phyloP scores from a whole-genome alignment of 92 coral and sea anemone species.

The Micromussa lordhowensis region DNA sequence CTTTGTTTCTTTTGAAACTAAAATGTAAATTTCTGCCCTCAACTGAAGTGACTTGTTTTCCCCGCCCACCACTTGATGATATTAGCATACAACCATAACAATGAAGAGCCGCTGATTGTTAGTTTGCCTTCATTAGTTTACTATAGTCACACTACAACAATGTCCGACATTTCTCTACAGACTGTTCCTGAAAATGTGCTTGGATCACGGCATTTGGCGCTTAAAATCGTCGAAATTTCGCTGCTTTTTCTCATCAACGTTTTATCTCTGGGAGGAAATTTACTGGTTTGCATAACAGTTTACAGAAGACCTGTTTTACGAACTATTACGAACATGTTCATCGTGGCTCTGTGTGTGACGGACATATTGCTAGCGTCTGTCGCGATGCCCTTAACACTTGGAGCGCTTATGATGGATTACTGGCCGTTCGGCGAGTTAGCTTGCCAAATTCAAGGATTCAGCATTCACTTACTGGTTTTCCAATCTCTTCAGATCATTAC shows the following conservation, averaged over 20 bases:
- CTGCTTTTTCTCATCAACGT: constrained; percentile 54
- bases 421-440: constrained; percentile 77
- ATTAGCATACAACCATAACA: not conserved
- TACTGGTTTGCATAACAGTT: constrained; percentile 71
- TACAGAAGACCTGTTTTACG: constrained; percentile 71
- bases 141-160: not conserved
- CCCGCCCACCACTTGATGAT: not conserved
- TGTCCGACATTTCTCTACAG: constrained; percentile 15
- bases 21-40: constrained; percentile 6
- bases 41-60: not conserved
- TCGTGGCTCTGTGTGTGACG: constrained; percentile 73
- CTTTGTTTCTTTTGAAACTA: not conserved
- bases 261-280: constrained; percentile 73
- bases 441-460: constrained; percentile 86
- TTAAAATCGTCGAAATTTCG: constrained; percentile 57
- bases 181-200: constrained; percentile 56
- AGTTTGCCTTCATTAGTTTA: not conserved
- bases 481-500: constrained; percentile 83
- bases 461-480: constrained; percentile 73
- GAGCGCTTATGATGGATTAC: constrained; percentile 48
- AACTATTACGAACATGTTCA: constrained; percentile 82
- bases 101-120: not conserved
- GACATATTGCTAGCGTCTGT: constrained; percentile 74
- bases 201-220: constrained; percentile 48
- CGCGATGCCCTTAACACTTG: constrained; percentile 79